phyloP scores from a whole-genome alignment of 2,113 vertebrate species.

The Morphnarchus princeps region DNA sequence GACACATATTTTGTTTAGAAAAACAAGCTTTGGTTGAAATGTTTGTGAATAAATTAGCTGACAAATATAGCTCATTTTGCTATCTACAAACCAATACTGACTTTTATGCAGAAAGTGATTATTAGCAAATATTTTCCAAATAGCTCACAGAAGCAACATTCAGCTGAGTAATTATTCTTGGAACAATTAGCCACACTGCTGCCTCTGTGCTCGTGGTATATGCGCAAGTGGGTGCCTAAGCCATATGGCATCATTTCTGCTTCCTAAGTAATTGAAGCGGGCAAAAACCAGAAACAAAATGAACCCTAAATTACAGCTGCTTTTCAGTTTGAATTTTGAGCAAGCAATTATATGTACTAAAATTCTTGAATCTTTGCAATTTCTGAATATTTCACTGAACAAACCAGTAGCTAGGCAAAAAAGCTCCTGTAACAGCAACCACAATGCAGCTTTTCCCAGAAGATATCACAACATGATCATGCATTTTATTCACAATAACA shows the following conservation, averaged over 20 bases:
- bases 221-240: not conserved
- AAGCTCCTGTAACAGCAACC: not conserved
- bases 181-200: not conserved
- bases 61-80: not conserved
- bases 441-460: not conserved
- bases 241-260: not conserved
- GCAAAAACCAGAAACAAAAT: not conserved
- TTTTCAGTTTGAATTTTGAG: not conserved
- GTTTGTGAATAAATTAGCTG: not conserved
- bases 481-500: not conserved
- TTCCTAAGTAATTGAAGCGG: not conserved
- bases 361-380: not conserved
- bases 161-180: not conserved
- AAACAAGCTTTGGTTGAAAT: not conserved
- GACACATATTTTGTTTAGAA: not conserved
- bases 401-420: not conserved
- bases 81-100: not conserved
- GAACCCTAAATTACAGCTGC: not conserved
- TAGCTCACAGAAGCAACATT: not conserved
- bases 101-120: not conserved
- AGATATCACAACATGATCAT: not conserved
- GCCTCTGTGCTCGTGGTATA: not conserved
- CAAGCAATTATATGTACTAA: not conserved
- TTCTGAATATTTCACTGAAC: not conserved
- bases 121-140: conserved; percentile 8